Base-by-base conservation (phyloP, 2,113 vertebrate species). In the Plectropomus leopardus region DNA sequence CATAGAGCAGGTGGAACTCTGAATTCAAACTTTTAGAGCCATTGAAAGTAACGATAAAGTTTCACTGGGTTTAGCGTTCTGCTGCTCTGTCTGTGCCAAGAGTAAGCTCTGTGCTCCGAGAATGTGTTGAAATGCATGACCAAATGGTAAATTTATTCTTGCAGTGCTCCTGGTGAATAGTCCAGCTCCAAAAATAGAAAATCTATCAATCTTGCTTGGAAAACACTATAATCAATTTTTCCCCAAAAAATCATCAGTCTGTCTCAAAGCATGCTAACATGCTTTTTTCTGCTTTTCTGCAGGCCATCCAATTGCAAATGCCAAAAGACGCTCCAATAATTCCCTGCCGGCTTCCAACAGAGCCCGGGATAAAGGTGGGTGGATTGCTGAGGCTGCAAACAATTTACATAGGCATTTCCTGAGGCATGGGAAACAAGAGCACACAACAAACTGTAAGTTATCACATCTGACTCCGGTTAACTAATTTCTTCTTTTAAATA, bases 381-480 rank as follows among this genome's bases (percentile, higher is more conserved):
- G 79, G 79, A 73, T 76, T 72, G 74, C 58, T 2, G 55, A 57
- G 63, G 14, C 77, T 36, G 45, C 75, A 78, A 76, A 81, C 66
- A 26, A 84, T 83, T 89, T 74, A 70, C 51, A 45, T 11, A 45
- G 61, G 72, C 80, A 85, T 87, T 86, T 90, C 82, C 86, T 73
- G 26, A 57, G 30, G 72, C 71, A 57, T 45, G 44, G 60, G 68
- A 87, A 76, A 45, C 82, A 54, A 8, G 13, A 66, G 57, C 26
- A n/a, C 3, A 15, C 21, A 32, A 42, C 8, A 30, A 6, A 67
- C 6, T 14, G 5, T 21, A 24, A 34, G 21, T 54, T 21, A 60
- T 53, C 65, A 57, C 88, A 86, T 76, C 76, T 85, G 83, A 80
- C 53, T 72, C n/a, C 21, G 19, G 14, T 70, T 66, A 69, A 55